Conservation (phyloP, 2,888 invertebrate genomes). For the Agrochola circellaris region DNA sequence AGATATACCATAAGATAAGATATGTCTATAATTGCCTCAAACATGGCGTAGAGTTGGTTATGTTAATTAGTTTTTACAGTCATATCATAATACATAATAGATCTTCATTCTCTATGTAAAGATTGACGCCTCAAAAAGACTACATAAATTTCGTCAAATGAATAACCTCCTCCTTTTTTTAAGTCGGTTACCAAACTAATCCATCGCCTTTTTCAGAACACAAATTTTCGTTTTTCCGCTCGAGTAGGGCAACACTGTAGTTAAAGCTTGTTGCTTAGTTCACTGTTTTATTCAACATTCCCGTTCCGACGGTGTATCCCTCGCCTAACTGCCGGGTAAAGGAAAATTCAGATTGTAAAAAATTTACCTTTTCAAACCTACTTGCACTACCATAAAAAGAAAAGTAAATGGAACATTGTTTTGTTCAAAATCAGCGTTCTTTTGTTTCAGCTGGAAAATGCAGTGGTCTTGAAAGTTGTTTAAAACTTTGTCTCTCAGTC, state of each 20-base stretch:
- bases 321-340: slow-evolving; percentile 58
- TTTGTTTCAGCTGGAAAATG: slow-evolving; percentile 17
- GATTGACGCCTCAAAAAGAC: not conserved
- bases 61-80: too few species aligned
- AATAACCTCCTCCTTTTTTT: not conserved
- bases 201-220: not conserved
- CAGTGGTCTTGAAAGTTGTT: slow-evolving; percentile 32
- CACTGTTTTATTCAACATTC: slow-evolving; percentile 73
- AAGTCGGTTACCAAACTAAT: not conserved
- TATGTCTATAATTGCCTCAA: too few species aligned
- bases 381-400: not conserved
- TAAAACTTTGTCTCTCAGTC: slow-evolving; percentile 20
- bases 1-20: too few species aligned
- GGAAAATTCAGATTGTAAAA: slow-evolving; percentile 61
- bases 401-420: slow-evolving; percentile 1
- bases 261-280: slow-evolving; percentile 66
- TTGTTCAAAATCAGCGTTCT: slow-evolving; percentile 1
- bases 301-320: slow-evolving; percentile 41
- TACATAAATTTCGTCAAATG: not conserved
- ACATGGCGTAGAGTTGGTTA: too few species aligned
- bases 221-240: not conserved
- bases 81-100: too few species aligned
- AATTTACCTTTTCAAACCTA: slow-evolving; percentile 21
- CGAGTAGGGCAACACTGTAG: slow-evolving; percentile 48
- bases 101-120: not conserved